Evolutionary conservation across 2,113 vertebrate species (phyloP).

Genomic region (Gobiocypris rarus): DNA sequence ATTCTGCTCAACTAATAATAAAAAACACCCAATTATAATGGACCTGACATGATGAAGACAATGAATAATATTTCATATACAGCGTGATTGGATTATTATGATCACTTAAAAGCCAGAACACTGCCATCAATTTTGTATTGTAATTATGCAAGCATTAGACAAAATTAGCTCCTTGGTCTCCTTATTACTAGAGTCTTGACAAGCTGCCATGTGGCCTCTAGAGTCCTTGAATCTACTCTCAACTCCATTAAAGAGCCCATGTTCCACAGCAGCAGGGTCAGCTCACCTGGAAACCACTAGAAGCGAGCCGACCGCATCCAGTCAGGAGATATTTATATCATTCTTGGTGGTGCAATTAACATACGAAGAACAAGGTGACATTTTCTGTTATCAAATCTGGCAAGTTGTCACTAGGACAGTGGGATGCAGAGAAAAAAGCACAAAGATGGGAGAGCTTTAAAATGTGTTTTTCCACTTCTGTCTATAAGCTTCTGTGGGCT

Average conservation of each 20-base stretch:
- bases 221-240: constrained; percentile 7
- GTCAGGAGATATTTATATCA: constrained; percentile 39
- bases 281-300: constrained; percentile 32
- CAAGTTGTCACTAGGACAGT: not conserved
- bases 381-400: constrained; percentile 25
- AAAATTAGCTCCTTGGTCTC: constrained; percentile 11
- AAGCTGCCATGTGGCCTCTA: not conserved
- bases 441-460: not conserved
- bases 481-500: not conserved
- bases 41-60: not conserved
- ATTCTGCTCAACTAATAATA: constrained; percentile 53
- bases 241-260: not conserved
- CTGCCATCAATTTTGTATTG: not conserved
- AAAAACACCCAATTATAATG: constrained; percentile 12
- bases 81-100: constrained; percentile 8
- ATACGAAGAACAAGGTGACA: constrained; percentile 28
- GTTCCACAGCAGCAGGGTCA: constrained; percentile 1
- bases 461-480: not conserved
- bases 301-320: not conserved
- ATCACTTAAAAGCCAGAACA: not conserved
- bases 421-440: not conserved
- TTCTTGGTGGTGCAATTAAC: constrained; percentile 27
- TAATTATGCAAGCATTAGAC: constrained; percentile 19
- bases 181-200: constrained; percentile 22
- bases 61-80: constrained; percentile 1